Percentiles rank a stretch among this genome's conserved stretches.
These are phyloP conservation scores for Apodemus sylvaticus DNA, from an alignment of 2,113 vertebrate species.

Conservation along the genomic window DNA sequence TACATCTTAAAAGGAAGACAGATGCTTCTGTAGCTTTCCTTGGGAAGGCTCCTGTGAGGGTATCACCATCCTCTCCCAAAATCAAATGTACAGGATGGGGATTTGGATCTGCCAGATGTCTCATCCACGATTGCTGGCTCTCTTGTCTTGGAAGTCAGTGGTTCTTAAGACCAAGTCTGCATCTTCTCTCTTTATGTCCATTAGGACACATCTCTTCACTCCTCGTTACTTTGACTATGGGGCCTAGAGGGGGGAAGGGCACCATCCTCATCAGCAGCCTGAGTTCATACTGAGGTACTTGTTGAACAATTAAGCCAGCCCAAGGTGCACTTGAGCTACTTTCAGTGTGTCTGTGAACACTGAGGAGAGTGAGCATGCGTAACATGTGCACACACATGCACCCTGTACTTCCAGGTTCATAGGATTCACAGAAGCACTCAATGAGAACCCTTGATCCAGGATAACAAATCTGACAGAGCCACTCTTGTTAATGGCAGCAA, in stretches of 20 bases:
- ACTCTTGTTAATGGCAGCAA: not conserved
- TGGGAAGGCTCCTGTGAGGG: not conserved
- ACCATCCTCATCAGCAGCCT: not conserved
- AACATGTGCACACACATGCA: accelerated
- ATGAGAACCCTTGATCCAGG: not conserved
- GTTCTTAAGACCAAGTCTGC: not conserved
- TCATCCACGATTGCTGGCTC: not conserved
- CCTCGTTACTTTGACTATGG: not conserved
- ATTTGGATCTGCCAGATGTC: not conserved
- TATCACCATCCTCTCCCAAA: not conserved
- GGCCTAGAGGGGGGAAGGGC: not conserved
- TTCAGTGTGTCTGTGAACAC: not conserved
- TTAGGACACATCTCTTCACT: not conserved
- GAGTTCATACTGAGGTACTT: not conserved
- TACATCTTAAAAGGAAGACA: not conserved
- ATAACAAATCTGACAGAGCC: not conserved
- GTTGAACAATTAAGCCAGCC: not conserved
- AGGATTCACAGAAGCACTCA: not conserved
- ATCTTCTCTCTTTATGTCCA: not conserved
- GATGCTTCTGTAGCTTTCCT: not conserved
- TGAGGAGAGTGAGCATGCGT: not conserved
- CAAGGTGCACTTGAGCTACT: not conserved
- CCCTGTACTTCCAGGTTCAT: not conserved
- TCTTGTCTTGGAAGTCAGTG: not conserved
- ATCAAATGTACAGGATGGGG: not conserved